Evolutionary conservation across 2,113 vertebrate genomes (phyloP), one percentile per base, ranked within the genome.

Genomic region (Aviceda subcristata): DNA sequence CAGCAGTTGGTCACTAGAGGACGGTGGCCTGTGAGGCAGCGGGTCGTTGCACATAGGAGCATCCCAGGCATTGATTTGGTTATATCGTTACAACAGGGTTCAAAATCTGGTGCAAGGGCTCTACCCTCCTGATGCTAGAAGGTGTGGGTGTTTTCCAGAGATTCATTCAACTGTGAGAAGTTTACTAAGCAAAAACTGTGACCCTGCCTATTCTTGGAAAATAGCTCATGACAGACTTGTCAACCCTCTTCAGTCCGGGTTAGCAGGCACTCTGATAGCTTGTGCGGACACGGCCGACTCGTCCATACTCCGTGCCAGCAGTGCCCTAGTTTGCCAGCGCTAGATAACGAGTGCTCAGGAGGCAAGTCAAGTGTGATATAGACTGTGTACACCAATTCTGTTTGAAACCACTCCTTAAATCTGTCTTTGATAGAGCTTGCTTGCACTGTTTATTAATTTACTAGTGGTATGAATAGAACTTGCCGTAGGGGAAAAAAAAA

Each of bases 401-500:
- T 60, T 86, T 67, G 55, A 75, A 92, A 62, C 50, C 26, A 24
- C n/a, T 74, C 75, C 38, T 48, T 83, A 41, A 69, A 60, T 90
- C 50, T 79, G n/a, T 26, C 79, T 75, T 64, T 76, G 57, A 13
- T 10, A 60, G 34, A 76, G n/a, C 19, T 72, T 90, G 36, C 32
- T 85, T 81, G 19, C 16, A 13, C 41, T 60, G 32, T 43, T 90
- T 75, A 39, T 77, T 87, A 62, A 41, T 77, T 77, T 77, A 89
- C 34, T 41, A 29, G 60, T 36, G 19, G 23, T 9, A 9, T 53
- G 76, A 87, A 30, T 15, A 71, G 43, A 94, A 39, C 55, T 85
- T 77, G 11, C 43, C 4, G 0, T 26, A 3, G 30, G n/a, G n/a
- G n/a, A n/a, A n/a, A n/a, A n/a, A n/a, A n/a, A 1, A 10, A 51